Evolutionary conservation across 2,797 vertebrate species (phyloP), one percentile per base, ranked within the genome.

Genomic region (Trematomus bernacchii): DNA sequence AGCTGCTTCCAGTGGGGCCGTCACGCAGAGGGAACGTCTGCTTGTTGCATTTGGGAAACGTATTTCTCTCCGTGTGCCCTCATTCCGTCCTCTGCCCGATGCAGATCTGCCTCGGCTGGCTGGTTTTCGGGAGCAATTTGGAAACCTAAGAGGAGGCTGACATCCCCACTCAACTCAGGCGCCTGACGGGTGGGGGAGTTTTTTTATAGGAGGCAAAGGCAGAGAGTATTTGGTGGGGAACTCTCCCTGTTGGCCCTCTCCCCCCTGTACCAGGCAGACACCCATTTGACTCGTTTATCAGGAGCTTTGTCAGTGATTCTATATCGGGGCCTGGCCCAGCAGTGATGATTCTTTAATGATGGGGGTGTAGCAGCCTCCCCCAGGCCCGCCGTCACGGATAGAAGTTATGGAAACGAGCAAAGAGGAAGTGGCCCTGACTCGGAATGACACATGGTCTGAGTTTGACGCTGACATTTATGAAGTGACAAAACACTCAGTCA

Each of bases 111-210:
- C 64, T 81, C 13, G 82, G 79, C 73, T 82, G 85, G 71, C 70
- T 85, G 44, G 76, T 52, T 88, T 87, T 82, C 16, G n/a, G 76
- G 77, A 84, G 80, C 86, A 80, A 86, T 86, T 79, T 84, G 66
- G 71, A 59, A 83, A 82, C 55, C 57, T 60, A 72, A 82, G 82
- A 77, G 73, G 53, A 61, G 62, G 33, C 69, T 85, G 79, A 77
- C 82, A 70, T 59, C 72, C 53, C 62, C 50, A 43, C 71, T 89
- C 79, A 57, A 37, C 72, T 87, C 66, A 66, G 64, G n/a, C 3
- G 4, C 10, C 47, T 53, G 76, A 76, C 14, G 37, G 55, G 43
- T 13, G 9, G 40, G 19, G 52, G 67, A 37, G 50, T 33, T 33
- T 33, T 33, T 73, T 43, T 40, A 21, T 9, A 37, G 23, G 57